Conservation (phyloP, 2,113 vertebrate species). For the Campylomormyrus numenius region DNA sequence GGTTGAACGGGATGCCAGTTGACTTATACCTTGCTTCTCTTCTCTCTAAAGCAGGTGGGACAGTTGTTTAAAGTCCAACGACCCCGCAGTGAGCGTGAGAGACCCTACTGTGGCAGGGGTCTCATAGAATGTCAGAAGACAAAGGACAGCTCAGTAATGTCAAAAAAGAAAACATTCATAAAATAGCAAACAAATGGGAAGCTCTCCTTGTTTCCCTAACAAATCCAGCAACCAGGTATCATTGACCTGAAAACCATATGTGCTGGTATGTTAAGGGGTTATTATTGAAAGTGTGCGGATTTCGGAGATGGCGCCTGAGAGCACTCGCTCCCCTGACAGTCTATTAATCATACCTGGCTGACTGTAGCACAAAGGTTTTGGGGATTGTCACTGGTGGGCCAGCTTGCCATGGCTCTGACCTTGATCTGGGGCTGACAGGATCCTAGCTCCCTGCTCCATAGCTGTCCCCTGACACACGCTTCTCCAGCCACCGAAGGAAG, state of each 20-base stretch:
- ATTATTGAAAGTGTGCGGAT: neutral
- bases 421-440: neutral
- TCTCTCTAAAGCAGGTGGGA: neutral
- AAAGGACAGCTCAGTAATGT: neutral
- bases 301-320: neutral
- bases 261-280: neutral
- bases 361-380: neutral
- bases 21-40: neutral
- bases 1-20: neutral
- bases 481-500: constrained; percentile 12
- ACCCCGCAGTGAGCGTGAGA: neutral
- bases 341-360: neutral
- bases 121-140: neutral
- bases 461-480: neutral
- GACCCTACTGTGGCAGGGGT: neutral
- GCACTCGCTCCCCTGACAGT: neutral
- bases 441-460: neutral
- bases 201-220: neutral
- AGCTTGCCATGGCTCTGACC: neutral
- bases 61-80: neutral
- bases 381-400: neutral
- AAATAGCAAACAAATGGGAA: neutral
- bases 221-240: neutral
- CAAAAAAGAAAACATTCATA: neutral
- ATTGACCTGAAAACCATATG: neutral